Base-by-base conservation (phyloP, 2,888 invertebrate species). In the Pseudoips prasinana region DNA sequence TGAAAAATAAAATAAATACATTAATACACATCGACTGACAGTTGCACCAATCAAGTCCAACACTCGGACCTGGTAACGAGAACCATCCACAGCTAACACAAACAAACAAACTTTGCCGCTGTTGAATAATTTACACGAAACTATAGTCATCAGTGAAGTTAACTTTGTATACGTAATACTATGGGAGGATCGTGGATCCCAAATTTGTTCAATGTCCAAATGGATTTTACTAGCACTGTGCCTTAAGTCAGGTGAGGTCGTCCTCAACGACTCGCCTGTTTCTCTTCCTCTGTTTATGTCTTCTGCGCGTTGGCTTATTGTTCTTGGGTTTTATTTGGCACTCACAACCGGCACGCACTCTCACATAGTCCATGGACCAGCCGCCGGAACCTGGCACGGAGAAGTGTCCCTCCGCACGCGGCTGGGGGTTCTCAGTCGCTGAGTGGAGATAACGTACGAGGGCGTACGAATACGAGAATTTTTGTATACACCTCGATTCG, bases 381-480 rank as follows among this genome's bases (percentile, higher is more conserved):
- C 91, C 90, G 1, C 85, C 90, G 2, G 87, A 86, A 1, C 90
- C 90, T 1, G 91, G 90, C 49, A 92, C 82, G 1, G 82, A 73
- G 59, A 85, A 81, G 39, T 81, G 76, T 22, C 80, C 78, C 37
- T 84, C 80, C 10, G 81, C 75, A 47, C 80, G 72, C 47, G 70
- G 73, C 24, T 72, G 68, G 22, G 87, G 88, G 48, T 78, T 76
- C 33, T 86, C 82, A 20, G 80, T 75, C 23, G 79, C 65, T 36
- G 74, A 89, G 22, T 62, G 51, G 7, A 66, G 48, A 65, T 93
- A 92, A 56, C 93, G 90, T 36, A 96, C 94, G 53, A 96, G 88
- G 33, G 96, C 96, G 82, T 96, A 96, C 2, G 94, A 93, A 72
- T 93, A 96, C 26, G 95, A 94, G 76, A 93, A 95, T 73, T 93